Base-by-base conservation (phyloP, 1,140 invertebrate genomes). In the Neodiprion pinetum region DNA sequence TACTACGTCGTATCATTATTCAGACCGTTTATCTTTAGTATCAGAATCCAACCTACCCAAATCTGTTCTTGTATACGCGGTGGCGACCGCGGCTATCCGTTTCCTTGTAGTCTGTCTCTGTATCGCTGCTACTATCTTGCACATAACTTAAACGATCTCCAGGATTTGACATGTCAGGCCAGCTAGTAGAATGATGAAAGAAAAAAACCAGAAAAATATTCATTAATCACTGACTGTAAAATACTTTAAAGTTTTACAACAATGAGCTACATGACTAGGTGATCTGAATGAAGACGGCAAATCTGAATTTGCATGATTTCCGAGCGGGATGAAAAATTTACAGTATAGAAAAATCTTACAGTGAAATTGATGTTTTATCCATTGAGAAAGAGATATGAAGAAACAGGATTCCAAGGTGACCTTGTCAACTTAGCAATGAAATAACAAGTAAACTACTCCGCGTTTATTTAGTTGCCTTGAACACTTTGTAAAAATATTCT, bases 71-170 rank as follows among this genome's bases (percentile, higher is more conserved):
- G 72, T 91, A 92, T 72, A 93, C 90, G 77, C 91, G 88, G 75
- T 83, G 76, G 77, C 92, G 86, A 78, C 91, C 88, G 74, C 91
- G 87, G 79, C 92, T 91, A 84, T 92, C 91, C 21, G 88, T 86
- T 78, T 93, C 92, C 76, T 91, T 90, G 80, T 92, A 93, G 85
- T 94, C 93, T 81, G 87, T 89, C 73, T 94, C 92, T n/a, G 91
- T 93, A 80, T 93, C 92, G 81, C 92, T 93, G 84, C 93, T 93
- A 61, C 92, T 93, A 76, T 93, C 92, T 82, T 92, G 86, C 76
- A 90, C 82, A 83, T 90, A 91, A 77, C 85, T 88, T 71, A 88
- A 80, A 77, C 88, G 85, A 77, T 89, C 89, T 74, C 82, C 86
- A 78, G 84, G 83, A 78, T 87, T 86, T 82, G 88, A 87, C 89